These are phyloP conservation scores for Enteromius viviparus DNA, from an alignment of 2,797 vertebrate genomes.

Conservation along the genomic window DNA sequence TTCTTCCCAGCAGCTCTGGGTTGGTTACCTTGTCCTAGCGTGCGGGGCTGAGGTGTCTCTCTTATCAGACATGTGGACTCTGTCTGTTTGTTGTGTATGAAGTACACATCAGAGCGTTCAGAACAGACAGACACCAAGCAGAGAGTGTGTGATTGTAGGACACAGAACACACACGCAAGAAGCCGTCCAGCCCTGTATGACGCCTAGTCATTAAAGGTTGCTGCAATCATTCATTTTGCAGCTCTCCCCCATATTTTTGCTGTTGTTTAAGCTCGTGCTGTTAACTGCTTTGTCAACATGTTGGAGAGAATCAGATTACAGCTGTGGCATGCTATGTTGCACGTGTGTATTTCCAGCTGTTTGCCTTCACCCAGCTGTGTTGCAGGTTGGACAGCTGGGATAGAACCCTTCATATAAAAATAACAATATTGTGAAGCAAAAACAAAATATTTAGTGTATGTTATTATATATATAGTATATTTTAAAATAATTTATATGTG, in stretches of 20 bases:
- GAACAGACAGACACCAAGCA: slow-evolving; percentile 8
- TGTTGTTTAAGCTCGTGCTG: slow-evolving; percentile 35
- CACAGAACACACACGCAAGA: slow-evolving; percentile 32
- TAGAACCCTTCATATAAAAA: neutral
- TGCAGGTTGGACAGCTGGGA: neutral
- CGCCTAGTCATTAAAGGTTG: slow-evolving; percentile 53
- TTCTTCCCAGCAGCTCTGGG: slow-evolving; percentile 1
- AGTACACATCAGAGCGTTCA: slow-evolving; percentile 26
- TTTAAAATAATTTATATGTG: no score
- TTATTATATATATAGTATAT: neutral
- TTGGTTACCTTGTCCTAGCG: slow-evolving; percentile 16
- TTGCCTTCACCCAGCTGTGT: slow-evolving; percentile 7
- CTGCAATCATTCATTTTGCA: slow-evolving; percentile 53
- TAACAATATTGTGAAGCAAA: neutral
- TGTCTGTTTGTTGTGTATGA: slow-evolving; percentile 43
- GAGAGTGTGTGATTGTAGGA: slow-evolving; percentile 22
- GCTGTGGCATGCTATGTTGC: neutral
- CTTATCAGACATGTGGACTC: slow-evolving; percentile 40
- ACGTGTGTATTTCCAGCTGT: slow-evolving; percentile 1
- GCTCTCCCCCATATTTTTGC: slow-evolving; percentile 29
- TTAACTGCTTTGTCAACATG: slow-evolving; percentile 44
- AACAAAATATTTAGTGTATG: neutral
- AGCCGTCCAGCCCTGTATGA: slow-evolving; percentile 22
- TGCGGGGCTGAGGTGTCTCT: slow-evolving; percentile 14
- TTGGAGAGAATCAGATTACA: slow-evolving; percentile 21